These are phyloP conservation scores for Drosophila yooni DNA, from an alignment of 2,888 invertebrate species.

Conservation along the genomic window DNA sequence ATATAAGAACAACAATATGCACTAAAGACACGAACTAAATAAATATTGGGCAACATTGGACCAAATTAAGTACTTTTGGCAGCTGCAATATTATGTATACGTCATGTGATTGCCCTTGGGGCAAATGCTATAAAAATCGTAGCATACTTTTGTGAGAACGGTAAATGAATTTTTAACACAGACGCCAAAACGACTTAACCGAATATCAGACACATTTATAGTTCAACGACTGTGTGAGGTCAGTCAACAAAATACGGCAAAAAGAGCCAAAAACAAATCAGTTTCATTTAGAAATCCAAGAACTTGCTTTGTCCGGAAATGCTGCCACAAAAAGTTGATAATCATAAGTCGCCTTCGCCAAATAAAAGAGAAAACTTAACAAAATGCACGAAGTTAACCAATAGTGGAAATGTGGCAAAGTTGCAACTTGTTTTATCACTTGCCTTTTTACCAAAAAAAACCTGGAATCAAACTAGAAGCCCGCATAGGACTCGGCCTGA, in stretches of 20 bases:
- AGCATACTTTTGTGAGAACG: conserved; percentile 36
- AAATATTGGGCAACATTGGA: conserved; percentile 39
- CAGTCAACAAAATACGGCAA: neutral
- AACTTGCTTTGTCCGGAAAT: conserved; percentile 42
- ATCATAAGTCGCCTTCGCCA: conserved; percentile 28
- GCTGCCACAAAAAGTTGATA: conserved; percentile 40
- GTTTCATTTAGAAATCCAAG: conserved; percentile 10
- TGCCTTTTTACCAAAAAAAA: neutral
- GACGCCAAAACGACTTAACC: neutral
- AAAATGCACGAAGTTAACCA: conserved; percentile 24
- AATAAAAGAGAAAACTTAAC: conserved; percentile 6
- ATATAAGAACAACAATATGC: conserved; percentile 9
- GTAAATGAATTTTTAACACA: conserved; percentile 24
- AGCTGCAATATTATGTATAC: conserved; percentile 41
- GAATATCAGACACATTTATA: conserved; percentile 40
- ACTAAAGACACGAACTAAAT: conserved; percentile 35
- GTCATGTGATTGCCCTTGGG: conserved; percentile 24
- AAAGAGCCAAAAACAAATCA: neutral
- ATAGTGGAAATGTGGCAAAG: conserved; percentile 19
- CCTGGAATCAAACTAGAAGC: conserved; percentile 15
- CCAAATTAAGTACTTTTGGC: conserved; percentile 34
- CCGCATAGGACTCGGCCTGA: conserved; percentile 36
- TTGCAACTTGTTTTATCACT: conserved; percentile 20
- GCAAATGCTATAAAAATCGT: conserved; percentile 12
- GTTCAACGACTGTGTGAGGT: conserved; percentile 36